These are phyloP conservation scores for Eupithecia exiguata DNA, from an alignment of 2,888 invertebrate species.

Conservation along the genomic window DNA sequence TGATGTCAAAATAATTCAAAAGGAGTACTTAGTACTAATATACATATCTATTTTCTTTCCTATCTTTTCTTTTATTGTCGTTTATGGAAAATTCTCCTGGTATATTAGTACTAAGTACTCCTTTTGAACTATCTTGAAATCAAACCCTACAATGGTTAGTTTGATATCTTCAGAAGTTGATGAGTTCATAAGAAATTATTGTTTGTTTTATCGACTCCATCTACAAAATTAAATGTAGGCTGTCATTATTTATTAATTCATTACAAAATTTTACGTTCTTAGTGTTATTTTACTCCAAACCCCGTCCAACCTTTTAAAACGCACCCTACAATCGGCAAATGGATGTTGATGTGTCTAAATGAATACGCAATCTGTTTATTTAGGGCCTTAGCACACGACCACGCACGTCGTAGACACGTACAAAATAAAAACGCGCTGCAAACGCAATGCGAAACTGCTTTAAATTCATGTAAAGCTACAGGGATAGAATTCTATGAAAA, in stretches of 20 bases:
- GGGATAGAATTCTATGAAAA: not conserved
- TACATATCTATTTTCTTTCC: no score
- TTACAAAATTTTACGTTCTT: not conserved
- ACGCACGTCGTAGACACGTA: not conserved
- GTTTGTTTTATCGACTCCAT: not conserved
- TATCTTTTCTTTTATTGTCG: no score
- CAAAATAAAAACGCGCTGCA: not conserved
- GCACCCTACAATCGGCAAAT: constrained; percentile 47
- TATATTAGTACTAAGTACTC: no score
- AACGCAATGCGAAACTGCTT: constrained; percentile 5
- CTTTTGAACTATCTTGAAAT: no score
- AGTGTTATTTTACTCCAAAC: not conserved
- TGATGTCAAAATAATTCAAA: no score
- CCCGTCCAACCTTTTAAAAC: not conserved
- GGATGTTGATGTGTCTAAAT: constrained; percentile 55
- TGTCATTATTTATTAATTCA: no score
- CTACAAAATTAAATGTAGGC: no score
- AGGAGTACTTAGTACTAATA: no score
- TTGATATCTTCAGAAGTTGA: not conserved
- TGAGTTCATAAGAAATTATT: not conserved
- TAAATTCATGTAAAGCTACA: not conserved
- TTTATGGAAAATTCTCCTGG: no score
- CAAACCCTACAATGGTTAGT: no score
- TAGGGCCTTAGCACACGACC: constrained; percentile 18
- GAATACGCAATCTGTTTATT: constrained; percentile 58